phyloP scores from a whole-genome alignment of 2,113 vertebrate genomes.

The Syngnathus floridae region DNA sequence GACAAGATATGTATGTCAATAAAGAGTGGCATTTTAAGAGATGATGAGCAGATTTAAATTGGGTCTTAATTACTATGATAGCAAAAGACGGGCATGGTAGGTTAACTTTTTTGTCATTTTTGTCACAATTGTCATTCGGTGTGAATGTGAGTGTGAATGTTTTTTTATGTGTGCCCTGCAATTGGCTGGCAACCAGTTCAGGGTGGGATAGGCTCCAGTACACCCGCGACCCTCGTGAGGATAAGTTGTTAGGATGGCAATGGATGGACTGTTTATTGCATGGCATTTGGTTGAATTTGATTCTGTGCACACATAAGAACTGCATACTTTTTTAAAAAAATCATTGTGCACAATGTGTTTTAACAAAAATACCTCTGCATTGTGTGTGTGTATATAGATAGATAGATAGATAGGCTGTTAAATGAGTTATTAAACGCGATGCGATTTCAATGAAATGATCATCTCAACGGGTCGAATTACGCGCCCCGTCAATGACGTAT shows the following conservation, averaged over 20 bases:
- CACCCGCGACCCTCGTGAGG: too few relatives aligned
- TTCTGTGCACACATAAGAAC: neutral
- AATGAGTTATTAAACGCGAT: neutral
- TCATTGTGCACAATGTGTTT: neutral
- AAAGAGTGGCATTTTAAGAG: neutral
- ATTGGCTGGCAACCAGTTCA: too few relatives aligned
- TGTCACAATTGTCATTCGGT: too few relatives aligned
- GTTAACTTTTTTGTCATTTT: too few relatives aligned
- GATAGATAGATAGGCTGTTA: too few relatives aligned
- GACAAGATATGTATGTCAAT: neutral
- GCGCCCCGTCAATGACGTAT: constrained; percentile 10
- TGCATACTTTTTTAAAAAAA: too few relatives aligned
- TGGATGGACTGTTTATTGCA: neutral
- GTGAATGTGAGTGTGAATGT: too few relatives aligned
- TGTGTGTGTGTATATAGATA: neutral
- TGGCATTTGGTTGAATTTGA: neutral
- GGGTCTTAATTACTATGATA: neutral
- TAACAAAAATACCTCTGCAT: neutral
- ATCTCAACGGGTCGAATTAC: constrained; percentile 31
- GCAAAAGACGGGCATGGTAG: neutral
- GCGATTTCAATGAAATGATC: neutral
- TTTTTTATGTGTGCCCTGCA: too few relatives aligned
- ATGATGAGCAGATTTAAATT: neutral
- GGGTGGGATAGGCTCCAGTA: too few relatives aligned
- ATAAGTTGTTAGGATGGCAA: too few relatives aligned